A percentile compares a stretch with the other conserved stretches of the same genome.
phyloP scores from a whole-genome alignment of 2,888 invertebrate species.

The Volucella inflata region DNA sequence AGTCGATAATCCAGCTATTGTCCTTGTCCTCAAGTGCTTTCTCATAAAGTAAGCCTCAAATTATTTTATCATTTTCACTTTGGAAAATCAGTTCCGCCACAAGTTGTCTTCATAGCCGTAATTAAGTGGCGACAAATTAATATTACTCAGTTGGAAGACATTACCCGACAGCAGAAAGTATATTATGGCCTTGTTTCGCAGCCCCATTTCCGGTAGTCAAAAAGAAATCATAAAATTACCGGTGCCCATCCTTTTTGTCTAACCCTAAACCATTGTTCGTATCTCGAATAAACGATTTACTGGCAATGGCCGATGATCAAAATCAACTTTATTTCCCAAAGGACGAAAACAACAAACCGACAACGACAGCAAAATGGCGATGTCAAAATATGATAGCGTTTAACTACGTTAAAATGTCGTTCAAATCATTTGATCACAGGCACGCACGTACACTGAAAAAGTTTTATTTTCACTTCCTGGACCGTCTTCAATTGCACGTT shows the following conservation, averaged over 20 bases:
- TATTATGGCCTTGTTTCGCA: background rate
- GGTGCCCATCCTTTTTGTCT: background rate
- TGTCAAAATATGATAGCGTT: conserved; percentile 66
- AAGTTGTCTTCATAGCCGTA: background rate
- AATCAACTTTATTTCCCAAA: conserved; percentile 69
- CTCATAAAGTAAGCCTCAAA: too few species aligned
- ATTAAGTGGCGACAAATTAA: conserved; percentile 53
- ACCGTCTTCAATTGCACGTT: conserved; percentile 47
- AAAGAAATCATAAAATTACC: conserved; percentile 32
- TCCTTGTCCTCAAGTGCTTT: too few species aligned
- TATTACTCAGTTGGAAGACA: conserved; percentile 36
- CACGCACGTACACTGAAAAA: conserved; percentile 65
- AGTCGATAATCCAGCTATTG: too few species aligned
- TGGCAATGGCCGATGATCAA: conserved; percentile 62
- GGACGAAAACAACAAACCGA: conserved; percentile 57
- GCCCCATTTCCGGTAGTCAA: background rate
- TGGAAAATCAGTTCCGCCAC: too few species aligned
- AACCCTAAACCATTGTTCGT: background rate
- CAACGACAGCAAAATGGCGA: conserved; percentile 51
- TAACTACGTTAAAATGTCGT: conserved; percentile 54
- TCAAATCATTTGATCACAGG: conserved; percentile 55
- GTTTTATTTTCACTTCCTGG: conserved; percentile 52
- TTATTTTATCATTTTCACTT: too few species aligned
- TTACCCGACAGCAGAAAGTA: conserved; percentile 11
- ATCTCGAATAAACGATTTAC: conserved; percentile 35